Conservation (phyloP, 2,113 vertebrate species). For the Indicator indicator region DNA sequence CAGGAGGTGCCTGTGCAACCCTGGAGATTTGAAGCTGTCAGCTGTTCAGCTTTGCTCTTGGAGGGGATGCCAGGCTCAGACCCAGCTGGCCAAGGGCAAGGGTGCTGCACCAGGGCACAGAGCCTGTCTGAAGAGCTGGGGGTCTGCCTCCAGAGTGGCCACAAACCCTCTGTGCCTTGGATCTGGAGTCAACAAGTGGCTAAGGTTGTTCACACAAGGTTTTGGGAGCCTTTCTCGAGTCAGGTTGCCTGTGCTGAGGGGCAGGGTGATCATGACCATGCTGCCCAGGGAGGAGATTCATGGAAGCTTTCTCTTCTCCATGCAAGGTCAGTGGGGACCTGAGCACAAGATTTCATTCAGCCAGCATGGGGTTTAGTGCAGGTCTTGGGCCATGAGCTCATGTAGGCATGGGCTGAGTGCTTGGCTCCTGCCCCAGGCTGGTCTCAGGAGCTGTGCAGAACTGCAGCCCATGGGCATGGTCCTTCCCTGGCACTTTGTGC, state of each 20-base stretch:
- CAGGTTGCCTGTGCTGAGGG: background rate
- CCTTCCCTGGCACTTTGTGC: background rate
- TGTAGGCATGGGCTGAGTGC: background rate
- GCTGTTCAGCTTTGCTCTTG: accelerated
- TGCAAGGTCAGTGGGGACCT: background rate
- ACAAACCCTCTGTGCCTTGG: background rate
- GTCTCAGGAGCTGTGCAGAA: background rate
- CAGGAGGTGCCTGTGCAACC: background rate
- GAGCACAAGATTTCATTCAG: accelerated
- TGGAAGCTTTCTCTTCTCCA: background rate
- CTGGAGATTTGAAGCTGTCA: background rate
- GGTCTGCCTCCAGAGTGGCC: background rate
- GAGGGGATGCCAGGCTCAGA: background rate
- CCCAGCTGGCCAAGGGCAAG: background rate
- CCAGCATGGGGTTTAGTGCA: background rate
- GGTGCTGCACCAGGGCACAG: background rate
- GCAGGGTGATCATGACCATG: background rate
- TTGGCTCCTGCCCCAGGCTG: background rate
- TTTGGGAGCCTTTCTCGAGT: background rate
- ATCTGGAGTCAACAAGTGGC: background rate
- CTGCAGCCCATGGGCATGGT: background rate
- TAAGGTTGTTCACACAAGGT: background rate
- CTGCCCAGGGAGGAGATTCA: background rate
- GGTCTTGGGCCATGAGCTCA: background rate
- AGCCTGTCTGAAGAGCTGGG: background rate